Evolutionary conservation across 2,797 vertebrate species (phyloP).

Genomic region (Cryptoprocta ferox): DNA sequence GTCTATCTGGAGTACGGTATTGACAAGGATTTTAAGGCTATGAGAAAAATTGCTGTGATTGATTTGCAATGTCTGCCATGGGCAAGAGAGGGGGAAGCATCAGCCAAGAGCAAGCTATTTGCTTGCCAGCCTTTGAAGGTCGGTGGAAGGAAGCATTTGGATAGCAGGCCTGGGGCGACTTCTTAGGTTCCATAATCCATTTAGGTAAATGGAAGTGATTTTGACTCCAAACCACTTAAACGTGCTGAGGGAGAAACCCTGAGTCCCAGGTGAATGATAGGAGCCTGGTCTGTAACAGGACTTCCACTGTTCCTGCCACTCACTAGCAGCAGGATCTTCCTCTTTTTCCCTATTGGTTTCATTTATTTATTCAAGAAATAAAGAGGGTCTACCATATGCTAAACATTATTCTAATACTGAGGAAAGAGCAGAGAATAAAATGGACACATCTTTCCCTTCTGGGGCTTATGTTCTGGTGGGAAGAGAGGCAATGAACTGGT

Average conservation of each 20-base stretch:
- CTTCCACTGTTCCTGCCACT: not conserved
- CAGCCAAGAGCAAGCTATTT: not conserved
- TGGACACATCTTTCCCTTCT: not conserved
- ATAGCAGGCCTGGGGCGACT: not conserved
- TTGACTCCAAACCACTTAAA: not conserved
- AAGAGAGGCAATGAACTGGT: not conserved
- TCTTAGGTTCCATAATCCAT: not conserved
- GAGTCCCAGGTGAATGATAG: not conserved
- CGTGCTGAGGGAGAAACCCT: not conserved
- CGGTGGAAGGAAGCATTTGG: not conserved
- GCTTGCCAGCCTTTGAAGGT: constrained; percentile 7
- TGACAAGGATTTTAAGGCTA: constrained; percentile 30
- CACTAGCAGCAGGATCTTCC: not conserved
- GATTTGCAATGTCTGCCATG: constrained; percentile 29
- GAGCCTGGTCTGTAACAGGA: not conserved
- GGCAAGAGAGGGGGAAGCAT: not conserved
- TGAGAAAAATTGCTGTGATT: constrained; percentile 29
- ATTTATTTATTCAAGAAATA: not conserved
- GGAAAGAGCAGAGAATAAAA: not conserved
- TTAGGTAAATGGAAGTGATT: not conserved
- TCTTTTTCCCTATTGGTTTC: not conserved
- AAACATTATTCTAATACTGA: not conserved
- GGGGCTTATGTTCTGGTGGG: not conserved
- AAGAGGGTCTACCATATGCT: not conserved
- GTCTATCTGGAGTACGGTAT: not conserved